Evolutionary conservation across 1,140 invertebrate species (phyloP), one percentile per base, ranked within the genome.

Genomic region (Onthophagus taurus): DNA sequence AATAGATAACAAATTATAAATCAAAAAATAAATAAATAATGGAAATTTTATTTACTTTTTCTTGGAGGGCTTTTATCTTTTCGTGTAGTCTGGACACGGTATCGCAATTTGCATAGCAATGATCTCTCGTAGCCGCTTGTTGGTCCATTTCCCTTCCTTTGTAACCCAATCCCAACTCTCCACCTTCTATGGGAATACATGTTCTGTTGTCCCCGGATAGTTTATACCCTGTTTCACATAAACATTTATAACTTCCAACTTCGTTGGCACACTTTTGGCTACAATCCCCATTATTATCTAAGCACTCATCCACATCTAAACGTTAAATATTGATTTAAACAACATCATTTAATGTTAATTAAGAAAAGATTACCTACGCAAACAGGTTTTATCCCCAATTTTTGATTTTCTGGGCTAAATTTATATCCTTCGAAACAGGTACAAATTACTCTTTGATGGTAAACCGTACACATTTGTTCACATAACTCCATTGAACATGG

Each of bases 291-390:
- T 74, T 78, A 42, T 70, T 64, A n/a, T 66, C 62, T 4, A 58
- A 52, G 53, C 83, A 86, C 60, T 86, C 83, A 60, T 86, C 70
- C 29, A 85, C 69, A 61, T 85, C 81, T 81, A 45, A 14, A 53
- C 50, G 38, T n/a, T 9, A 33, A 47, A 29, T 31, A 42, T 18
- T 21, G 3, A 17, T 16, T 16, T 16, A 2, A n/a, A 14, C 11
- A 4, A 26, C n/a, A 26, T 26, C 24, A 26, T 26, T 26, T 26
- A n/a, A 7, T 26, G 24, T 7, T 7, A 20, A 13, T 20, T 20
- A 36, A 9, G 9, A 17, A 20, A 45, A 14, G 45, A 58, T 53
- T 62, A 77, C 75, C 76, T 45, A 76, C 58, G 57, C 77, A 80
- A 38, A 74, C 70, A 3, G 76, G 76, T 53, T 71, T 64, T 18